A percentile compares a stretch with the other conserved stretches of the same genome.
These are phyloP conservation scores for Patella caerulea DNA, from an alignment of 2,888 invertebrate species.

Conservation along the genomic window DNA sequence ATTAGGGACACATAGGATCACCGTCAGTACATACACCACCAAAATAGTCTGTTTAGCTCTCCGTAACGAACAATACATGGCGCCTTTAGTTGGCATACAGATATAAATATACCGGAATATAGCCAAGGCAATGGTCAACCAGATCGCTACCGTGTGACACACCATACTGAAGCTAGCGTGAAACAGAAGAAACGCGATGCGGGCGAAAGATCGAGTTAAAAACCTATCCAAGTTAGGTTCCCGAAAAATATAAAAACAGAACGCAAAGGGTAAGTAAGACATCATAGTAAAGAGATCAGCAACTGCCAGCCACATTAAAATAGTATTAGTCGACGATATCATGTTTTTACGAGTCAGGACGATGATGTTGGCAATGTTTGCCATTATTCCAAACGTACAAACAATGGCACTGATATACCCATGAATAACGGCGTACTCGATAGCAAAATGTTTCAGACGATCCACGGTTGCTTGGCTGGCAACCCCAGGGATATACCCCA, in stretches of 20 bases:
- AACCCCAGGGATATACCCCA: conserved; percentile 33
- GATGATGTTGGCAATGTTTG: conserved; percentile 92
- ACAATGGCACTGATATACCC: conserved; percentile 89
- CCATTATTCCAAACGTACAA: conserved; percentile 90
- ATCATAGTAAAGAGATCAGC: conserved; percentile 93
- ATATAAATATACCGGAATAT: conserved; percentile 86
- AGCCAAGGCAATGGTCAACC: conserved; percentile 91
- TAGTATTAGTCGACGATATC: conserved; percentile 90
- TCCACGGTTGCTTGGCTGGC: conserved; percentile 31
- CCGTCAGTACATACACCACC: conserved; percentile 85
- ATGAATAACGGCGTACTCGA: conserved; percentile 75
- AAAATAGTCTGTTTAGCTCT: conserved; percentile 87
- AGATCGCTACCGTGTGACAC: conserved; percentile 91
- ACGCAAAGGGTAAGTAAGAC: conserved; percentile 91
- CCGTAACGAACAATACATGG: conserved; percentile 85
- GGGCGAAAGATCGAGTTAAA: conserved; percentile 62
- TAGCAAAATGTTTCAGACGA: conserved; percentile 50
- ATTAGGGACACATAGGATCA: conserved; percentile 87
- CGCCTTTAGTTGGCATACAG: conserved; percentile 85
- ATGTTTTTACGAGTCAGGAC: conserved; percentile 92
- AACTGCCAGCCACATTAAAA: conserved; percentile 85
- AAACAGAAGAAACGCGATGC: conserved; percentile 75
- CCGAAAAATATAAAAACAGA: conserved; percentile 76
- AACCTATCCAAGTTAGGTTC: conserved; percentile 51
- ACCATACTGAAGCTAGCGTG: conserved; percentile 92